phyloP scores from a whole-genome alignment of 2,113 vertebrate genomes.

The Sturnira hondurensis region DNA sequence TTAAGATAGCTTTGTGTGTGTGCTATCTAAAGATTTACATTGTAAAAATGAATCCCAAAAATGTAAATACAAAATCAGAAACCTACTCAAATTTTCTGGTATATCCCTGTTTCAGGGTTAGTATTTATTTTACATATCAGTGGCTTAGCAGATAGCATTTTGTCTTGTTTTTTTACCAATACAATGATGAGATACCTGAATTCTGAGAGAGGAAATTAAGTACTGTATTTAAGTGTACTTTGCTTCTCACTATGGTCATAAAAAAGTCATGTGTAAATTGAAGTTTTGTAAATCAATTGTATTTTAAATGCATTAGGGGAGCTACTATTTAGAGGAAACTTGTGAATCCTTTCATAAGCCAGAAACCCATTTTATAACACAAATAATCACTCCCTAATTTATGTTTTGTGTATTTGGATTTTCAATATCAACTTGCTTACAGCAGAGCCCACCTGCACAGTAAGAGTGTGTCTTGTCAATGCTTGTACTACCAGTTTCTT shows the following conservation, averaged over 20 bases:
- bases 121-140: slow-evolving; percentile 40
- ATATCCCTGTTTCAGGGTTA: slow-evolving; percentile 29
- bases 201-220: slow-evolving; percentile 37
- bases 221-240: slow-evolving; percentile 50
- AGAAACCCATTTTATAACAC: slow-evolving; percentile 49
- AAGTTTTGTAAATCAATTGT: slow-evolving; percentile 49
- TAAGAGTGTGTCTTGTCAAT: not conserved
- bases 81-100: slow-evolving; percentile 1
- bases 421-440: slow-evolving; percentile 46
- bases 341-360: slow-evolving; percentile 49
- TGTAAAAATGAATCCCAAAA: slow-evolving; percentile 43
- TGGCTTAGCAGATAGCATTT: slow-evolving; percentile 46
- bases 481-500: slow-evolving; percentile 35
- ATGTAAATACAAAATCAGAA: slow-evolving; percentile 55
- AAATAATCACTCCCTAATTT: slow-evolving; percentile 17
- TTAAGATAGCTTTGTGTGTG: slow-evolving; percentile 16
- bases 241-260: slow-evolving; percentile 36
- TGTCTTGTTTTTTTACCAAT: slow-evolving; percentile 34
- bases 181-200: not conserved
- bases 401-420: slow-evolving; percentile 64
- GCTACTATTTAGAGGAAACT: slow-evolving; percentile 50
- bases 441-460: slow-evolving; percentile 32
- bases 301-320: slow-evolving; percentile 52
- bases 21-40: slow-evolving; percentile 28
- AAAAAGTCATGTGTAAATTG: slow-evolving; percentile 21